Conservation (phyloP, 2,113 vertebrate genomes). For the Halcyon senegalensis region DNA sequence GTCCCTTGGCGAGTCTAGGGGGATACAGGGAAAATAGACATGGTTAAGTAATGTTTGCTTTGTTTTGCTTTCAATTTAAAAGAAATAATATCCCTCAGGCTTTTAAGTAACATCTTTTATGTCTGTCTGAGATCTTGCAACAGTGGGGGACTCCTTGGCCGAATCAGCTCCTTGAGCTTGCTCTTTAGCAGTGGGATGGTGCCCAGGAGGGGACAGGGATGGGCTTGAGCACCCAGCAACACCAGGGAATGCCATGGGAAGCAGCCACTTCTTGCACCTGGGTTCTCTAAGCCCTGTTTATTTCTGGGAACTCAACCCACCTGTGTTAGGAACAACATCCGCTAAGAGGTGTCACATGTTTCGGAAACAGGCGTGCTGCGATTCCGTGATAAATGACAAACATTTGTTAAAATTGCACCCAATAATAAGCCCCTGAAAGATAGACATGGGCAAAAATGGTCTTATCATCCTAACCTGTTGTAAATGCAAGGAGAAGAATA, state of each 20-base stretch:
- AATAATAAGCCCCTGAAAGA: background rate
- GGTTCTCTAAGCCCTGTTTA: background rate
- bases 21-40: background rate
- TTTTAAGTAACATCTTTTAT: background rate
- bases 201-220: background rate
- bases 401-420: background rate
- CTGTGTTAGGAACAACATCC: accelerated
- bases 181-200: background rate
- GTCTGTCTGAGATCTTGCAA: background rate
- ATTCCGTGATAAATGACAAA: background rate
- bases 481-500: background rate
- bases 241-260: background rate
- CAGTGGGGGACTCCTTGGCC: background rate
- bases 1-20: background rate
- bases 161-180: background rate
- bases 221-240: background rate
- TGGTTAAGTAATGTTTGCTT: background rate
- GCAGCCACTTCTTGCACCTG: background rate
- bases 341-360: background rate
- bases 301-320: background rate
- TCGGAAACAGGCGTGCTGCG: background rate
- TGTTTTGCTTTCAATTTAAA: conserved; percentile 45
- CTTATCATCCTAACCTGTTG: background rate
- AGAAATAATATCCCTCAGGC: conserved; percentile 6
- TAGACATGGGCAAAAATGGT: background rate